A percentile compares a stretch with the other conserved stretches of the same genome.
Evolutionary conservation across 2,113 vertebrate genomes (phyloP).

Genomic region (Thryonomys swinderianus): DNA sequence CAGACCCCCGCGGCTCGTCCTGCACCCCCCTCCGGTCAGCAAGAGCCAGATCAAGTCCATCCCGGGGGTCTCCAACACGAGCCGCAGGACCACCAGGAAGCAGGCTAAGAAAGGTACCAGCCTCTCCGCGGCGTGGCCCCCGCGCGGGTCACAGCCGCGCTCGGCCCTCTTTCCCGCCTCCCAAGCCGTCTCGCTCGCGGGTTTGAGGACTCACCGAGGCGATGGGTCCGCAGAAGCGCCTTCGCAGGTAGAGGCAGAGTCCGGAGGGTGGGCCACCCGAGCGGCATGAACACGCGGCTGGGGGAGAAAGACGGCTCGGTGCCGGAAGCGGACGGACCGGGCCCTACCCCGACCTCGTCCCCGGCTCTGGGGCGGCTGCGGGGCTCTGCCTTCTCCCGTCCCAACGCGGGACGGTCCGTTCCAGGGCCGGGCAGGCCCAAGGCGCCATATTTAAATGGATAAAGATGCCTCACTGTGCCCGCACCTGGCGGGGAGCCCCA

Average conservation of each 20-base stretch:
- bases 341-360: neutral
- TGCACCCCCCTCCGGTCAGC: constrained; percentile 95
- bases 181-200: neutral
- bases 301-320: neutral
- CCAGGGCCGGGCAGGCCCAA: neutral
- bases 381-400: neutral
- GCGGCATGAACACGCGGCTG: neutral
- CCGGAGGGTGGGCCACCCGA: neutral
- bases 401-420: neutral
- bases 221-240: neutral
- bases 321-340: neutral
- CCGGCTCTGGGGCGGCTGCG: no score
- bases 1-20: constrained; percentile 93
- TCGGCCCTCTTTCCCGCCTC: neutral
- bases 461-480: neutral
- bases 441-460: neutral
- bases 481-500: no score
- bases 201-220: neutral
- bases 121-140: neutral
- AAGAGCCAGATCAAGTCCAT: constrained; percentile 96
- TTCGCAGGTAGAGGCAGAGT: neutral
- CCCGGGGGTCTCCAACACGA: constrained; percentile 93
- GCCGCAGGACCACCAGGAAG: constrained; percentile 97
- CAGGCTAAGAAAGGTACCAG: constrained; percentile 93
- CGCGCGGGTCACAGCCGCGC: neutral